These are phyloP conservation scores for Turritopsis rubra DNA, from an alignment of 30 jellyfish, hydroid and myxozoan species.

Conservation along the genomic window DNA sequence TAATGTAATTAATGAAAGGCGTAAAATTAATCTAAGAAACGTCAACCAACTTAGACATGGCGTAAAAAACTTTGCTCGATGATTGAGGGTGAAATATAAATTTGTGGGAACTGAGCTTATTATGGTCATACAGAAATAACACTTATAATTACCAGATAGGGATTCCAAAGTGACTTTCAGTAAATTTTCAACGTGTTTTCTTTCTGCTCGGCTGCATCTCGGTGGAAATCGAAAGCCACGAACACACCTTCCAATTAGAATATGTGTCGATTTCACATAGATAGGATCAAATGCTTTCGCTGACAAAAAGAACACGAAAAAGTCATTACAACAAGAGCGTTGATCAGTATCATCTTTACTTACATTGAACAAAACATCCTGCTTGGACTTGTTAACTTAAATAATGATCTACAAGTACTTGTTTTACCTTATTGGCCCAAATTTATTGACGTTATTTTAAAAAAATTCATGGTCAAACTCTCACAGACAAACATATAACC, in stretches of 20 bases:
- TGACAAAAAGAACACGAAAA: background rate
- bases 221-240: slow-evolving; percentile 47
- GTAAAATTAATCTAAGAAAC: too few species aligned
- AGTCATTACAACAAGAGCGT: too few species aligned
- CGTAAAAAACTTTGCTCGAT: background rate
- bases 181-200: slow-evolving; percentile 18
- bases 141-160: slow-evolving; percentile 10
- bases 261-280: slow-evolving; percentile 32
- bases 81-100: too few species aligned
- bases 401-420: too few species aligned
- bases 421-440: too few species aligned
- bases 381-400: too few species aligned
- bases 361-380: background rate
- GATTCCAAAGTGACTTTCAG: slow-evolving; percentile 15
- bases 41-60: too few species aligned
- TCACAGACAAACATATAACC: too few species aligned
- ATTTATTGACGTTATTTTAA: too few species aligned
- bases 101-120: too few species aligned
- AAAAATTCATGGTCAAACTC: too few species aligned
- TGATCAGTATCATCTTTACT: background rate
- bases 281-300: slow-evolving; percentile 19
- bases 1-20: too few species aligned
- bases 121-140: background rate
- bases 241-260: slow-evolving; percentile 30
- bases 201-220: slow-evolving; percentile 44